Base-by-base conservation (phyloP, 1,140 invertebrate species). In the Gryon sp. region DNA sequence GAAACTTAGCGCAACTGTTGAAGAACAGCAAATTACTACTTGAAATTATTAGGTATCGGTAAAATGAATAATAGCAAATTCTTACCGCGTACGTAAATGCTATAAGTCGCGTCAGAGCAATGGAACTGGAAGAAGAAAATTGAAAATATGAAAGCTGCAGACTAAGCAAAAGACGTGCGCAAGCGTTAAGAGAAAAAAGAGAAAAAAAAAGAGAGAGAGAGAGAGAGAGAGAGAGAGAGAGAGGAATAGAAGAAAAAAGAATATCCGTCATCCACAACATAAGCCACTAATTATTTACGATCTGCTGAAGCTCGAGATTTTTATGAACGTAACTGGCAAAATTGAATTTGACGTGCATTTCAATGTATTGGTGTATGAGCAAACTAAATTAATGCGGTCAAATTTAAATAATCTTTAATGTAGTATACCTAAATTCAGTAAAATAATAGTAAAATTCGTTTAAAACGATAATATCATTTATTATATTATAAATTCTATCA, bases 241-340 rank as follows among this genome's bases (percentile, higher is more conserved):
- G n/a, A n/a, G n/a, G n/a, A n/a, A n/a, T n/a, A n/a, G n/a, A 53
- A 40, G 16, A 43, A 45, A 45, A 28, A 43, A 48, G 50, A 55
- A 9, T 41, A 11, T 14, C 34, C 24, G 38, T 19, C 63, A 41
- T 32, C 45, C 36, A 53, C 60, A 45, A 53, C 40, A 50, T 69
- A 63, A 69, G 65, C 73, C 43, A 59, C 73, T 76, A 76, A 76
- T 70, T 70, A 76, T 76, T 63, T 69, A 76, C 65, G 65, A 69
- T 36, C 41, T 32, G 41, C 1, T 28, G 57, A 50, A 63, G 26
- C 24, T 43, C 30, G 57, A 62, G 55, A 75, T 62, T 75, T 68
- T 60, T 66, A 65, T 52, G 68, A 66, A 12, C 60, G 36, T 60
- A 65, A 52, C 40, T 46, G 55, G 50, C 38, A 55, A 55, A 72